Base-by-base conservation (phyloP, 2,888 invertebrate genomes). In the Tenodera sinensis region DNA sequence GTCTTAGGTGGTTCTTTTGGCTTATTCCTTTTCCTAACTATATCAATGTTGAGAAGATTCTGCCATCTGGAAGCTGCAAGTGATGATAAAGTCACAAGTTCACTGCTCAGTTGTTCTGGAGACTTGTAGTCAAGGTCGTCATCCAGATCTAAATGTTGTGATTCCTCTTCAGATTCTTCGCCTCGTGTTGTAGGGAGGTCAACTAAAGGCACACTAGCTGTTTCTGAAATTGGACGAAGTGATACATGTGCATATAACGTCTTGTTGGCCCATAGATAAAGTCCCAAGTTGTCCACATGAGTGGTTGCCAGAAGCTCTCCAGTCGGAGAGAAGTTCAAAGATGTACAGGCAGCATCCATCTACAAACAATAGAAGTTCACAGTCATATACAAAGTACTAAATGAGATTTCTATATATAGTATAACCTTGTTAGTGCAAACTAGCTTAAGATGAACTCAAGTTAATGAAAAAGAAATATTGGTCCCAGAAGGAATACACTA, bases 211-310 rank as follows among this genome's bases (percentile, higher is more conserved):
- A 94, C 92, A 82, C 92, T 91, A n/a, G 85, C 89, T 27, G 90
- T 83, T 42, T 89, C 90, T 14, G 90, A 93, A 34, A 98, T 94
- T 0, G 97, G 96, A 92, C 96, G 96, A 25, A 99, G 94, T 54
- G 97, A 96, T 47, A 98, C 94, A 92, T 96, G 96, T 88, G 96
- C 95, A 93, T 97, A 99, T 1, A 99, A 93, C 0, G 97, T 96
- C 92, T 96, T 96, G 93, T 99, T 99, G 0, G 97, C 96, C 99
- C 99, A 99, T 81, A 99, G 94, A 92, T 97, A 98, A 88, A 99
- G 95, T 0, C 99, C 99, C 28, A 98, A 93, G 92, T 97, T 96
- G 90, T 97, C 97, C 0, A 97, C 96, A 92, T 99, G 99, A 0
- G 97, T 96, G 0, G 99, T 98, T 0, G 97, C 98, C 90, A 99